These are phyloP conservation scores for Lypha dubia DNA, from an alignment of 2,888 invertebrate species.

Conservation along the genomic window DNA sequence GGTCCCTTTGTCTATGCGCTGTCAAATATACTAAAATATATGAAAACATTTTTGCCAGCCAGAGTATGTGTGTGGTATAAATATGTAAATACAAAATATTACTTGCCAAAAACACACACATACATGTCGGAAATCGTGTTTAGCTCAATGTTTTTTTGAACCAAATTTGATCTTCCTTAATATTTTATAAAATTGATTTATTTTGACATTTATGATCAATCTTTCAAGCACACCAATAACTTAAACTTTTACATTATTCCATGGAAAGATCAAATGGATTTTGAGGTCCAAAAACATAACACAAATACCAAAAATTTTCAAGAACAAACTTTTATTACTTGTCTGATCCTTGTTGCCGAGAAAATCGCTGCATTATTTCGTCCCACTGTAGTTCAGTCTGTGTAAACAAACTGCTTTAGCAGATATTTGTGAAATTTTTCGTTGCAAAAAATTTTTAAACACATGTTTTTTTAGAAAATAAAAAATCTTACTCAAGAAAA, in stretches of 20 bases:
- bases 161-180: neutral
- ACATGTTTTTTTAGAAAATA: too few relatives aligned
- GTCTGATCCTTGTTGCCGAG: too few relatives aligned
- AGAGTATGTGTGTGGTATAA: slow-evolving; percentile 3
- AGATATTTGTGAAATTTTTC: too few relatives aligned
- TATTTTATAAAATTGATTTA: neutral
- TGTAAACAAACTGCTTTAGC: too few relatives aligned
- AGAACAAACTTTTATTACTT: neutral
- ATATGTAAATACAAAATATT: slow-evolving; percentile 19
- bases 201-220: neutral
- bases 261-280: neutral
- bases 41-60: too few relatives aligned
- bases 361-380: too few relatives aligned
- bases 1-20: too few relatives aligned
- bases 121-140: neutral
- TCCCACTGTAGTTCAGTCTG: too few relatives aligned
- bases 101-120: neutral
- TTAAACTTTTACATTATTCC: neutral
- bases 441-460: too few relatives aligned
- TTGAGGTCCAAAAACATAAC: neutral
- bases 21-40: too few relatives aligned
- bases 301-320: neutral
- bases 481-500: too few relatives aligned
- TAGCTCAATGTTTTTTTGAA: too few relatives aligned
- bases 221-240: neutral